Percentiles rank a stretch among this genome's conserved stretches.
Evolutionary conservation across 2,888 invertebrate species (phyloP).

Genomic region (Eumerus sabulonum): DNA sequence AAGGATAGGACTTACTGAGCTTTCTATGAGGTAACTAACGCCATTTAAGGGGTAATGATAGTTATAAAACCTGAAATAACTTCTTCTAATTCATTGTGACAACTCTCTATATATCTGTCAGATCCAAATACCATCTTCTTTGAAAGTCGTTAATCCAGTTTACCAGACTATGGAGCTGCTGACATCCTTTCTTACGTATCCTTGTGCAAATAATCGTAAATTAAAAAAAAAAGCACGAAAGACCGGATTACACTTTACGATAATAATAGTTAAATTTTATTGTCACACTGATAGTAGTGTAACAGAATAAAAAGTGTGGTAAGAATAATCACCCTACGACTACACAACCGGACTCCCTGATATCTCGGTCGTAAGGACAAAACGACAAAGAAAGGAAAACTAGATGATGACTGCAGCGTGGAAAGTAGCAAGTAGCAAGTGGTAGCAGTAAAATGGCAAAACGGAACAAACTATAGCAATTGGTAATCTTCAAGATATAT

Average conservation of each 20-base stretch:
- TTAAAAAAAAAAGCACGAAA: no score
- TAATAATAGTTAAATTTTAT: conserved; percentile 67
- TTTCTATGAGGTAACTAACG: no score
- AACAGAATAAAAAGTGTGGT: conserved; percentile 22
- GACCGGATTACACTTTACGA: conserved; percentile 54
- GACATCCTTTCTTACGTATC: conserved; percentile 6
- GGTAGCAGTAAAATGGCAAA: conserved; percentile 6
- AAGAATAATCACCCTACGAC: conserved; percentile 56
- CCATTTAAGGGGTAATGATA: no score
- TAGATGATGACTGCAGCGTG: not conserved
- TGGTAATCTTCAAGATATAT: conserved; percentile 68
- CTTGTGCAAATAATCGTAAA: conserved; percentile 50
- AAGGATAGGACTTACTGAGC: no score
- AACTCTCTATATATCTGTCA: no score
- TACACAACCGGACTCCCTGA: conserved; percentile 28
- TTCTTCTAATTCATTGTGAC: no score
- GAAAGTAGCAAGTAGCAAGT: no score
- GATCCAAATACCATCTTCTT: no score
- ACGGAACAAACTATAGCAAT: conserved; percentile 58
- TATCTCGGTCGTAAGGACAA: conserved; percentile 5
- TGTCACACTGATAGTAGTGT: conserved; percentile 60
- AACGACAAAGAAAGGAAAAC: conserved; percentile 14
- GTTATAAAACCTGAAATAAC: no score
- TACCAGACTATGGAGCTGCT: not conserved
- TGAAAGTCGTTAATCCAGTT: no score